A percentile compares a stretch with the other conserved stretches of the same genome.
Evolutionary conservation across 2,888 invertebrate genomes (phyloP).

Genomic region (Lordiphosa fenestrarum): DNA sequence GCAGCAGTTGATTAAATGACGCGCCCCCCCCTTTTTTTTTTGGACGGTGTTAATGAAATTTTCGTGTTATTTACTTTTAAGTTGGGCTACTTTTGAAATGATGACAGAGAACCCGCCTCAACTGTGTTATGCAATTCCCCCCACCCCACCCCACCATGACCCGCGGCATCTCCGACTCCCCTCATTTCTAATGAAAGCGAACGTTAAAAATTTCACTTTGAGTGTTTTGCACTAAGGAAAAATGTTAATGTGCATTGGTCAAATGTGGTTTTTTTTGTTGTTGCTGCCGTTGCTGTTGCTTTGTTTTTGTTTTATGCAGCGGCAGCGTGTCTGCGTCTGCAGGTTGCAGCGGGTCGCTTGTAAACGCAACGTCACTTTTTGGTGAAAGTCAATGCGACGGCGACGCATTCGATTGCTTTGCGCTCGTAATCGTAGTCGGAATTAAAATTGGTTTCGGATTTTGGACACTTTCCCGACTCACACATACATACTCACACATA

Average conservation of each 20-base stretch:
- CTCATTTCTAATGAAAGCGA: conserved; percentile 72
- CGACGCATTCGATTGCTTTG: conserved; percentile 17
- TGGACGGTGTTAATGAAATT: conserved; percentile 53
- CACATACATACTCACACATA: conserved; percentile 17
- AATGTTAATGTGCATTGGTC: conserved; percentile 65
- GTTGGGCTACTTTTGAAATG: conserved; percentile 7
- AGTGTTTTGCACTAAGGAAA: conserved; percentile 36
- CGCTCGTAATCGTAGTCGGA: conserved; percentile 34
- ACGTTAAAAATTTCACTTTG: conserved; percentile 68
- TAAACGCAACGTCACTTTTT: conserved; percentile 67
- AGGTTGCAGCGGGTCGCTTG: conserved; percentile 53
- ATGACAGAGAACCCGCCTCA: conserved; percentile 35
- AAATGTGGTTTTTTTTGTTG: conserved; percentile 44
- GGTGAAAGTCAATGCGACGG: conserved; percentile 57
- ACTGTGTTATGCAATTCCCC: conserved; percentile 19
- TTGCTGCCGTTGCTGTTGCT: no score
- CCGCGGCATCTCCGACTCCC: conserved; percentile 9
- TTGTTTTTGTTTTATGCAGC: conserved; percentile 31
- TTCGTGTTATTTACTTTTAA: conserved; percentile 45
- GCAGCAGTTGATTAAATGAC: conserved; percentile 42
- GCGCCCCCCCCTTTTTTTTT: conserved; percentile 28
- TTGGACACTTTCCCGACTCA: conserved; percentile 36
- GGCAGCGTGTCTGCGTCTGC: conserved; percentile 26
- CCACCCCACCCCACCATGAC: not conserved
- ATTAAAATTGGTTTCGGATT: conserved; percentile 37